These are phyloP conservation scores for Hedychridium roseum DNA, from an alignment of 2,888 invertebrate species.

Conservation along the genomic window DNA sequence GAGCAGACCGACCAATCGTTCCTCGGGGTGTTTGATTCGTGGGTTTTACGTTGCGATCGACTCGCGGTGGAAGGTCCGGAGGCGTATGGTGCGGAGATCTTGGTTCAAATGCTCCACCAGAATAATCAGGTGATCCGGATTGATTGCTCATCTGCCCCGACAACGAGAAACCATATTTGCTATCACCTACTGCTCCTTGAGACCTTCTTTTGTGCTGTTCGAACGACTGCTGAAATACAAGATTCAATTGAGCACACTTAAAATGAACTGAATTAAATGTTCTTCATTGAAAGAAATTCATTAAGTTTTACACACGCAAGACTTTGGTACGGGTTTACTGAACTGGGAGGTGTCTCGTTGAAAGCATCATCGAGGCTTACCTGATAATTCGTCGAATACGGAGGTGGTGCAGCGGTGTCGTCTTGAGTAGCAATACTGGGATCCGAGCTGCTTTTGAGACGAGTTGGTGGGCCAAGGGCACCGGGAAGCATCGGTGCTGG, in stretches of 20 bases:
- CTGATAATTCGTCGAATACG: conserved; percentile 73
- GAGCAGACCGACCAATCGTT: conserved; percentile 63
- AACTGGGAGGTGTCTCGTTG: background rate
- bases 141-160: conserved; percentile 60
- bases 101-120: conserved; percentile 52
- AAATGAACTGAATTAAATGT: too few species aligned
- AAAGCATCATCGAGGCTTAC: too few species aligned
- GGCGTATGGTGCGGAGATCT: conserved; percentile 64
- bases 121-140: conserved; percentile 56
- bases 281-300: too few species aligned
- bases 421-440: conserved; percentile 95
- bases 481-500: conserved; percentile 71
- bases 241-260: too few species aligned
- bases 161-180: conserved; percentile 71
- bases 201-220: conserved; percentile 55
- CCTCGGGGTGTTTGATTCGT: conserved; percentile 62
- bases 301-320: background rate
- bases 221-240: conserved; percentile 41
- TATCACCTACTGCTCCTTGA: conserved; percentile 67
- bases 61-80: conserved; percentile 86
- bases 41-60: conserved; percentile 82
- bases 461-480: conserved; percentile 69
- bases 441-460: conserved; percentile 79
- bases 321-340: background rate
- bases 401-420: conserved; percentile 83